Base-by-base conservation (phyloP, 2,888 invertebrate genomes). In the Heteropelma amictum region DNA sequence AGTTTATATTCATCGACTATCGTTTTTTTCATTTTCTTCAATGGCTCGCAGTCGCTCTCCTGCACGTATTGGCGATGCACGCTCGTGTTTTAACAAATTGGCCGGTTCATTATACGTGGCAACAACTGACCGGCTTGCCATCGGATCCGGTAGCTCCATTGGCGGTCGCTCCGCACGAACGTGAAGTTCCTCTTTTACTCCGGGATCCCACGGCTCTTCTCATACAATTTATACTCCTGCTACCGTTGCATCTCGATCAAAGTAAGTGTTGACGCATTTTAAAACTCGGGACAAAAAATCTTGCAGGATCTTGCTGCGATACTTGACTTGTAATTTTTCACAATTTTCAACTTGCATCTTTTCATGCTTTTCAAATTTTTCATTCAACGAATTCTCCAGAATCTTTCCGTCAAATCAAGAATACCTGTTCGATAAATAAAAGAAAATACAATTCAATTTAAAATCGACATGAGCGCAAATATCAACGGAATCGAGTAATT, bases 61-160 rank as follows among this genome's bases (percentile, higher is more conserved):
- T 98, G 76, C 96, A 97, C 84, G 96, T 98, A 21, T 91, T 97
- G 80, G 95, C 96, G 49, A 94, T 95, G 80, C 97, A 97, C 90
- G 94, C 95, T 30, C 93, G 95, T 75, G 93, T 95, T 54, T 91
- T 96, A 69, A 89, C 90, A 8, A 90, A 91, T 61, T 92, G 93
- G 91, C 92, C 93, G 1, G 89, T 92, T 49, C 93, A 92, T 90
- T 90, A 90, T 35, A 90, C 91, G 3, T 92, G 92, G 91, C 90
- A 92, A 78, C 91, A 92, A 77, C 78, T 92, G 23, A 90, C 91
- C 38, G 92, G 92, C 3, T 77, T 90, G 23, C 88, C 88, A 2
- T 83, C 84, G 38, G 83, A 86, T 28, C 84, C 86, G 5, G 77
- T 81, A 5, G 79, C 87, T 8, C 87, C 84, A 19, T 77, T 85